These are phyloP conservation scores for Cryptosula pallasiana DNA, from an alignment of 2,888 invertebrate species.

Conservation along the genomic window DNA sequence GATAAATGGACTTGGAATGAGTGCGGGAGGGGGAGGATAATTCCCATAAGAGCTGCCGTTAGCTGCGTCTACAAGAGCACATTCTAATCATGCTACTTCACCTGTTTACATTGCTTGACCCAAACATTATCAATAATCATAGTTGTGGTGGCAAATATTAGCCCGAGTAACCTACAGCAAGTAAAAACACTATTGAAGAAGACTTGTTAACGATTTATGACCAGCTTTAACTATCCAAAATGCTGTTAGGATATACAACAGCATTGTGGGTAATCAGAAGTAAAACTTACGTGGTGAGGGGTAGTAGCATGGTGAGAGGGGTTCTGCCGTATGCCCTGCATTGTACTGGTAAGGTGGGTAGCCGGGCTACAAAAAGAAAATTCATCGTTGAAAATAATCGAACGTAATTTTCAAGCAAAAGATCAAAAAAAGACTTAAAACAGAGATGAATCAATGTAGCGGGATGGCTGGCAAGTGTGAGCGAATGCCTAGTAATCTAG, in stretches of 20 bases:
- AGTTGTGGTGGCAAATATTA: too few relatives aligned
- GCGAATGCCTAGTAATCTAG: too few relatives aligned
- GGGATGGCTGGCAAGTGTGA: too few relatives aligned
- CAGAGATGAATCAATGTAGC: too few relatives aligned
- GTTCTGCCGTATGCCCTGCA: background rate
- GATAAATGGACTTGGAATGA: background rate
- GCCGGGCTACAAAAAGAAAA: background rate
- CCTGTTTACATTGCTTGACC: background rate
- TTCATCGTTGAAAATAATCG: too few relatives aligned
- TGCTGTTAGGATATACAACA: too few relatives aligned
- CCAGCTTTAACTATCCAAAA: too few relatives aligned
- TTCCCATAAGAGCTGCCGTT: background rate
- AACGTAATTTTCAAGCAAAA: too few relatives aligned
- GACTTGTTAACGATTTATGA: too few relatives aligned
- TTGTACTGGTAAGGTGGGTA: conserved; percentile 13
- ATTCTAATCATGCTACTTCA: background rate
- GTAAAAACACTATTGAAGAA: too few relatives aligned
- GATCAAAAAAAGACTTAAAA: too few relatives aligned
- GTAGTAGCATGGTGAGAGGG: background rate
- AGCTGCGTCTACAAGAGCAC: background rate
- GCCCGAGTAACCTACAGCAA: background rate
- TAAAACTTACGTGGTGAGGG: background rate
- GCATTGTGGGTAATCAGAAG: too few relatives aligned
- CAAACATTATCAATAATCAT: background rate
- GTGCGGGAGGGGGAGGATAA: background rate